These are phyloP conservation scores for Orchesella cincta DNA, from an alignment of 1,140 invertebrate species.

Conservation along the genomic window DNA sequence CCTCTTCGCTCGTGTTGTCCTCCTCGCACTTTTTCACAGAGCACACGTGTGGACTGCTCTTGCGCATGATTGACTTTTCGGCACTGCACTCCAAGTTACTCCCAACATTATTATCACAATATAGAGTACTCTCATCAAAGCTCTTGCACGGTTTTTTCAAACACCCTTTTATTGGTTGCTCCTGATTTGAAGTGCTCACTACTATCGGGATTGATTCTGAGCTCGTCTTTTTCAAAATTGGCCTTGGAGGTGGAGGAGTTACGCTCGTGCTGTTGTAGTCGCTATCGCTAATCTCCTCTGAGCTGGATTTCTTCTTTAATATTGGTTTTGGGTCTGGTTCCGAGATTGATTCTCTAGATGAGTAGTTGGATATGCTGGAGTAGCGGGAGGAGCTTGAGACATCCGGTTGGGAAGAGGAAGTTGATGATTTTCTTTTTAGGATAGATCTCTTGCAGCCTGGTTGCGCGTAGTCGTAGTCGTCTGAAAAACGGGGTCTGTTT, in stretches of 20 bases:
- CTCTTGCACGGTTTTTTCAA: conserved; percentile 47
- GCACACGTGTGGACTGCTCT: neutral
- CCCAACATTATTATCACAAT: neutral
- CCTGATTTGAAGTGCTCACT: neutral
- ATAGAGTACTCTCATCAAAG: conserved; percentile 28
- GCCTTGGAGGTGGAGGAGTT: conserved; percentile 66
- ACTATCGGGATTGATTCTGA: conserved; percentile 7
- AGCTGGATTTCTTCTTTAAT: conserved; percentile 78
- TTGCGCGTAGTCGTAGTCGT: conserved; percentile 23
- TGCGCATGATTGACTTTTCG: conserved; percentile 62
- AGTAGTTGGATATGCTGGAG: conserved; percentile 38
- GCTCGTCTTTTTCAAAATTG: conserved; percentile 69
- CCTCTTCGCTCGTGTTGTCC: conserved; percentile 24
- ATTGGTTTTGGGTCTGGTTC: conserved; percentile 69
- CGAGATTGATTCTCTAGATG: conserved; percentile 34
- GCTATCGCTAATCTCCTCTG: conserved; percentile 71
- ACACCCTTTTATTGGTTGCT: conserved; percentile 43
- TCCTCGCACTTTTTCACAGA: conserved; percentile 36
- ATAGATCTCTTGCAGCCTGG: conserved; percentile 33
- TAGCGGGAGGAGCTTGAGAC: conserved; percentile 54
- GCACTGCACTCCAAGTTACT: neutral
- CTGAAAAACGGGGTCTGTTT: neutral
- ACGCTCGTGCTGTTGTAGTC: conserved; percentile 54
- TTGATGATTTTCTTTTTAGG: conserved; percentile 33
- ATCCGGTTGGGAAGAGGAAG: conserved; percentile 56